Evolutionary conservation across 2,797 vertebrate genomes (phyloP).

Genomic region (Zalophus californianus): DNA sequence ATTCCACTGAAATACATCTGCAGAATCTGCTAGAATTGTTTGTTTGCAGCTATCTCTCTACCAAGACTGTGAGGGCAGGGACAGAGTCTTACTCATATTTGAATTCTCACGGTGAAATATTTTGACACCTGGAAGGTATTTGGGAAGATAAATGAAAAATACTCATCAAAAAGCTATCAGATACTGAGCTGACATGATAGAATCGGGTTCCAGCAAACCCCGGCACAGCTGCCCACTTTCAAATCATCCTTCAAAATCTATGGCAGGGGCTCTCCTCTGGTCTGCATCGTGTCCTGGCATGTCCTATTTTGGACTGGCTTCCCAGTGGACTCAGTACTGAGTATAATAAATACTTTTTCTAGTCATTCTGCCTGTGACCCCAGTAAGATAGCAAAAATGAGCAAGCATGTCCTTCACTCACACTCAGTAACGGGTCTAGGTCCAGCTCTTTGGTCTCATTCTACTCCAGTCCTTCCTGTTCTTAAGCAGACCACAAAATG

Average conservation of each 20-base stretch:
- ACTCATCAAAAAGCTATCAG: not conserved
- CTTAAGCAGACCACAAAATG: not conserved
- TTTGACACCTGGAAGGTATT: not conserved
- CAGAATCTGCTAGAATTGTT: not conserved
- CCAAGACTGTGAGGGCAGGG: not conserved
- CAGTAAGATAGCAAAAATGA: not conserved
- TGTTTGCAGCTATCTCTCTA: not conserved
- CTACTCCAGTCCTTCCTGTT: not conserved
- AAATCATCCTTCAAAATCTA: not conserved
- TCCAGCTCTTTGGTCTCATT: not conserved
- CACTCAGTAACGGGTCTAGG: not conserved
- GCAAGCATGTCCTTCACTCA: not conserved
- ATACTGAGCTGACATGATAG: not conserved
- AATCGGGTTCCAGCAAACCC: not conserved
- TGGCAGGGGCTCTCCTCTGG: not conserved
- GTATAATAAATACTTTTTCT: not conserved
- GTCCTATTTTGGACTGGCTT: not conserved
- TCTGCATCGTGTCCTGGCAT: not conserved
- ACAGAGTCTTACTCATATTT: not conserved
- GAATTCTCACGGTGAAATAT: not conserved
- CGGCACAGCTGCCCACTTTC: not conserved
- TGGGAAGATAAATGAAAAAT: not conserved
- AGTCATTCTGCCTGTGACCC: not conserved
- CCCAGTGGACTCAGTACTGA: not conserved
- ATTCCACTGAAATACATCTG: not conserved